phyloP scores from a whole-genome alignment of 2,113 vertebrate species.

The Tonatia bakeri region DNA sequence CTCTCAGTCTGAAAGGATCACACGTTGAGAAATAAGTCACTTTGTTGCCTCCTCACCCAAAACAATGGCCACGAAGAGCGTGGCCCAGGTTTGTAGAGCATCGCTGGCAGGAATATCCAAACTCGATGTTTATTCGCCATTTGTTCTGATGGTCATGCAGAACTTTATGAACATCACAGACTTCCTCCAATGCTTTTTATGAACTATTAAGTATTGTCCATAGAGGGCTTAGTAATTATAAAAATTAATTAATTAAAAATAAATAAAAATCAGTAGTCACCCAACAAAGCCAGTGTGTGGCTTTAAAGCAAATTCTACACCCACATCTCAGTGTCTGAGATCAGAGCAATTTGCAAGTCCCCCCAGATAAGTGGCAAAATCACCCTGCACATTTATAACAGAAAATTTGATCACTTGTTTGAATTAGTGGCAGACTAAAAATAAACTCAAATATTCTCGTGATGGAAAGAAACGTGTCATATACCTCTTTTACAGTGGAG shows the following conservation, averaged over 20 bases:
- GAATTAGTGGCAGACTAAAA: not conserved
- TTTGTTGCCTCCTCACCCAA: not conserved
- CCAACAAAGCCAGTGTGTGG: not conserved
- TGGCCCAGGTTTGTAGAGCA: not conserved
- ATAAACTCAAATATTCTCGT: not conserved
- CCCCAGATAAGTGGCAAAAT: not conserved
- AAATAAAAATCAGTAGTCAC: not conserved
- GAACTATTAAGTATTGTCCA: not conserved
- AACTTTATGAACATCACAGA: not conserved
- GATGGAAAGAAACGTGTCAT: not conserved
- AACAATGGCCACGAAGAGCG: not conserved
- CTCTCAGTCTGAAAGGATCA: not conserved
- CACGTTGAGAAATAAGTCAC: not conserved
- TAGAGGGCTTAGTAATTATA: not conserved
- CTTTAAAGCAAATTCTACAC: not conserved
- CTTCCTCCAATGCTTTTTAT: not conserved
- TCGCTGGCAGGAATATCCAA: not conserved
- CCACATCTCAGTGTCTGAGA: not conserved
- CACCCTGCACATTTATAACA: not conserved
- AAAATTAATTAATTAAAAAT: not conserved
- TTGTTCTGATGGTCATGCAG: not conserved
- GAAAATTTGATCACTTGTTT: not conserved
- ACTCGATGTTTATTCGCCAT: not conserved
- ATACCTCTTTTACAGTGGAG: not conserved
- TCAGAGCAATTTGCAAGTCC: not conserved